Evolutionary conservation across 1,140 invertebrate species (phyloP).

Genomic region (roundworm (Caenorhabditis elegans)): WBcel235 BX284603.4:8087501-8088000

Average conservation of each 20-base stretch:
- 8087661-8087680: no score
- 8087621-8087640: no score
- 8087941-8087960: constrained; percentile 42
- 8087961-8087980: constrained; percentile 39
- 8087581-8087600: no score
- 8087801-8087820: constrained; percentile 43
- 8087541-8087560: no score
- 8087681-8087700: constrained; percentile 36
- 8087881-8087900: constrained; percentile 41
- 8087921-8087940: constrained; percentile 37
- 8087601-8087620: no score
- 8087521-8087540: no score
- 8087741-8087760: constrained; percentile 43
- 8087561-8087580: no score
- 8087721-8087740: constrained; percentile 38
- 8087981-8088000: constrained; percentile 10
- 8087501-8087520: no score
- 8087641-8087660: no score
- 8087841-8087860: no score
- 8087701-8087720: constrained; percentile 43
- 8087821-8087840: not conserved
- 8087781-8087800: constrained; percentile 21
- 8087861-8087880: constrained; percentile 39
- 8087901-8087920: constrained; percentile 46
- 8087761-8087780: constrained; percentile 41